These are phyloP conservation scores for Craseonycteris thonglongyai DNA, from an alignment of 2,113 vertebrate species.

Conservation along the genomic window DNA sequence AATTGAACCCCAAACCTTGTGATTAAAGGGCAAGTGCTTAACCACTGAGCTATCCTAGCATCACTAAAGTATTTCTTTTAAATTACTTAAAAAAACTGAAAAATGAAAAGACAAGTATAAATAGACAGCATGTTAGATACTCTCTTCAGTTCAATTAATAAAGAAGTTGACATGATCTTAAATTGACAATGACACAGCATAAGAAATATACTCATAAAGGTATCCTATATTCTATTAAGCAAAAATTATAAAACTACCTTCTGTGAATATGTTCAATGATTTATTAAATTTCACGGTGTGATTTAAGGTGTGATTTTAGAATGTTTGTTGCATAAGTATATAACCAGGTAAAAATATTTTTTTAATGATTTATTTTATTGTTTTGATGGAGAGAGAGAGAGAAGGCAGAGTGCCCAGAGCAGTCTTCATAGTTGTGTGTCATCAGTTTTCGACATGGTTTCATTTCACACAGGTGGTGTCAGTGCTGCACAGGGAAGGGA, in stretches of 20 bases:
- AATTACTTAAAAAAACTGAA: slow-evolving; percentile 17
- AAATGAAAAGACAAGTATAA: not conserved
- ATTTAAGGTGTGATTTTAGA: slow-evolving; percentile 29
- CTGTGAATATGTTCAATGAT: slow-evolving; percentile 30
- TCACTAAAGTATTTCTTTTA: slow-evolving; percentile 11
- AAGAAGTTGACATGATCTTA: slow-evolving; percentile 33
- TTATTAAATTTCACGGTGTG: slow-evolving; percentile 30
- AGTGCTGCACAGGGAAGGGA: too few relatives aligned
- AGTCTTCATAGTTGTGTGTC: too few relatives aligned
- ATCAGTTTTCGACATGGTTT: too few relatives aligned
- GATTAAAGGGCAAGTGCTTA: too few relatives aligned
- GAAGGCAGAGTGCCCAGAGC: too few relatives aligned
- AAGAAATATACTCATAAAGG: slow-evolving; percentile 40
- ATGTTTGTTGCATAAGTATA: not conserved
- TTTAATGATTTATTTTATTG: too few relatives aligned
- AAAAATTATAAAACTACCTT: slow-evolving; percentile 9
- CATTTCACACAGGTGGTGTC: too few relatives aligned
- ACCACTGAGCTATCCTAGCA: too few relatives aligned
- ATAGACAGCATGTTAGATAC: slow-evolving; percentile 20
- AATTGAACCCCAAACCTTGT: too few relatives aligned
- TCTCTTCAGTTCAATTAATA: slow-evolving; percentile 53
- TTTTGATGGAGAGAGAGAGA: too few relatives aligned
- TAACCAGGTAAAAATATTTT: not conserved
- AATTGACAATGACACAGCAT: slow-evolving; percentile 24
- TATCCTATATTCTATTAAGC: not conserved